Evolutionary conservation across 1,140 invertebrate species (phyloP), one percentile per base, ranked within the genome.

Genomic region (Hestina assimilis): DNA sequence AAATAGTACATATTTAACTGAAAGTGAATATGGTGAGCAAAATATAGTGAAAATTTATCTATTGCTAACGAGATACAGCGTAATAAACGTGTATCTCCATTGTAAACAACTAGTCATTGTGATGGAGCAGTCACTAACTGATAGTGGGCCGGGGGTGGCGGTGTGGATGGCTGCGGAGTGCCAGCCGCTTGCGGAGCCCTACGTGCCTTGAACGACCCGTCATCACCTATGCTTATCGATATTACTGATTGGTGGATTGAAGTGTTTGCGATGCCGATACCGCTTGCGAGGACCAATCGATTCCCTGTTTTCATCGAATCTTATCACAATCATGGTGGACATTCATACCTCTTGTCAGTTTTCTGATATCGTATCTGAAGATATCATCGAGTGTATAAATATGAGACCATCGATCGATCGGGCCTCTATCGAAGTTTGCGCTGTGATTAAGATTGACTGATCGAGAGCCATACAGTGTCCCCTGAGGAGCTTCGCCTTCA

Each of bases 301-400:
- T 84, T 82, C 68, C 69, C 69, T 62, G 76, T 68, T 70, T n/a
- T 47, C 55, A 54, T 63, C 68, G 47, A 83, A 86, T 82, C 75
- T 87, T 88, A 88, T 88, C 85, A 73, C 59, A 59, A 81, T 83
- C 79, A 82, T 83, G 79, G 82, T 84, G 85, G 79, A 86, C 80
- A 73, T 82, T 79, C 55, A 68, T 73, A 76, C 79, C 73, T 83
- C 75, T 75, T 72, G 82, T 76, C 78, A 64, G 63, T 73, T 68
- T 63, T 66, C 82, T 69, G 85, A 85, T 88, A 88, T 79, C 73
- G 59, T 86, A 86, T 88, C 82, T 74, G 63, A 72, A 84, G 83
- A 86, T 84, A 85, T 79, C 67, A 79, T 81, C 71, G 78, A 88
- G 82, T 79, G 79, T 88, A 88, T 88, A 88, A 83, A 88, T 88